These are phyloP conservation scores for Alosa sapidissima DNA, from an alignment of 2,797 vertebrate species.

Conservation along the genomic window DNA sequence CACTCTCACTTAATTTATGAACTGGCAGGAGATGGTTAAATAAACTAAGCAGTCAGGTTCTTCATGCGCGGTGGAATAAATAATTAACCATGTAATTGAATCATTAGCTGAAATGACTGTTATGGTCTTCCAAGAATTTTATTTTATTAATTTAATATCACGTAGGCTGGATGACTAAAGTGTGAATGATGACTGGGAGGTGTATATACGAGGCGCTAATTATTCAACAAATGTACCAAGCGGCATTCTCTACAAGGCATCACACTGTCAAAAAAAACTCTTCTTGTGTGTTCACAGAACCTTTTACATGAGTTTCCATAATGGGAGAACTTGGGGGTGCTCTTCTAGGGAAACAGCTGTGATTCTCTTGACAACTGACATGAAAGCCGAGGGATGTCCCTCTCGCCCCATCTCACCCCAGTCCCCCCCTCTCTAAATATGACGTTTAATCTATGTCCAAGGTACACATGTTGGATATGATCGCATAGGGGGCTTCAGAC, in stretches of 20 bases:
- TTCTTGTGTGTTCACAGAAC: neutral
- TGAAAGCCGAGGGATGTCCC: neutral
- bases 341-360: neutral
- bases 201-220: neutral
- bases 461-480: neutral
- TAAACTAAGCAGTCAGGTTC: neutral
- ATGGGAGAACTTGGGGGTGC: neutral
- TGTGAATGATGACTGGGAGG: neutral
- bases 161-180: neutral
- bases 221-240: neutral
- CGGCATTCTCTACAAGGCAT: neutral
- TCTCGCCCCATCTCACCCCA: neutral
- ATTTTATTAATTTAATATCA: neutral
- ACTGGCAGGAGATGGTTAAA: neutral
- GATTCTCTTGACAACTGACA: neutral
- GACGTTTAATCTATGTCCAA: neutral
- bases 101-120: neutral
- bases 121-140: neutral
- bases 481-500: slow-evolving; percentile 23
- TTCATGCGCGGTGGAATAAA: neutral
- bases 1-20: too few species aligned
- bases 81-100: slow-evolving; percentile 10
- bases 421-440: neutral
- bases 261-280: neutral
- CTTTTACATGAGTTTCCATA: neutral